A percentile compares a stretch with the other conserved stretches of the same genome.
Conservation (phyloP, 2,113 vertebrate species). For the Trachemys scripta region DNA sequence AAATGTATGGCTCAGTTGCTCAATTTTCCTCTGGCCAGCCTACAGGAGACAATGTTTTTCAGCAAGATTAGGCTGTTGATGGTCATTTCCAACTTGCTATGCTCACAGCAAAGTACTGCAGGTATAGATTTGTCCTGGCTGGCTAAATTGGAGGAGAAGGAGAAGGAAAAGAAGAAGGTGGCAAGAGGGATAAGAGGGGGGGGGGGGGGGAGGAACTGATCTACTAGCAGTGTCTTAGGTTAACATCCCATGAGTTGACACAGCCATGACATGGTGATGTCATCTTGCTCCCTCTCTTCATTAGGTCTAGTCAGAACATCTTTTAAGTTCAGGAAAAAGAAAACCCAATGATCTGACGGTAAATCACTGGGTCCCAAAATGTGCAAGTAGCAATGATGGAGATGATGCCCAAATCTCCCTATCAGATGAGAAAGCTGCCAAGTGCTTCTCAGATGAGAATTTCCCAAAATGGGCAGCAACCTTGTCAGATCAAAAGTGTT, state of each 20-base stretch:
- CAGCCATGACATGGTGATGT: neutral
- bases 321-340: neutral
- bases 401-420: conserved; percentile 6
- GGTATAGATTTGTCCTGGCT: neutral
- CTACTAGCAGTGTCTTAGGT: neutral
- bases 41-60: neutral
- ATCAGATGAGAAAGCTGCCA: neutral
- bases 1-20: neutral
- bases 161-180: neutral
- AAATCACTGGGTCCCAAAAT: neutral
- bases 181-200: neutral
- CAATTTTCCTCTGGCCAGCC: neutral
- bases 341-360: neutral
- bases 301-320: neutral
- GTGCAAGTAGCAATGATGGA: neutral
- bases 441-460: conserved; percentile 5
- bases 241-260: neutral
- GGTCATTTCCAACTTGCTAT: neutral
- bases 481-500: neutral
- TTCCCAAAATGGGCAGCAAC: neutral
- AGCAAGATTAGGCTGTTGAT: neutral
- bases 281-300: neutral
- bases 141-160: neutral
- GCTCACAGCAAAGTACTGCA: neutral
- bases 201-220: neutral